Evolutionary conservation across 2,113 vertebrate species (phyloP), one percentile per base, ranked within the genome.

Genomic region (Hiodon tergisus): DNA sequence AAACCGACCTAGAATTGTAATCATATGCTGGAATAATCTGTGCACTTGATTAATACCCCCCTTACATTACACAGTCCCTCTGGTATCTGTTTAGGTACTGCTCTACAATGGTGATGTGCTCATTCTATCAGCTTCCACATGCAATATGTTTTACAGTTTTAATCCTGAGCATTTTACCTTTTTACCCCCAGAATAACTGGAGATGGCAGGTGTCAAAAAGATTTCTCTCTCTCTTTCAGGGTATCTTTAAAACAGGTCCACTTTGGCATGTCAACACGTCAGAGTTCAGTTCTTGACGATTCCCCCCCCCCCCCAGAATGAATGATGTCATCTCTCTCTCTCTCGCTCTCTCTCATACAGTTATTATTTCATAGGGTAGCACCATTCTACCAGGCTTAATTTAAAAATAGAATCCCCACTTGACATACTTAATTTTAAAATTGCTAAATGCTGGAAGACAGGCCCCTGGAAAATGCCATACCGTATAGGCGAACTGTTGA

Each of bases 121-220:
- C 6, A 48, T 48, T 17, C 13, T 48, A 63, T 6, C 72, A 55
- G 50, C 11, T 4, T 16, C 48, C 59, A 5, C 6, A 5, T 51
- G 50, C 62, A 53, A 54, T 52, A 16, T 46, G 17, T 66, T 59
- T 14, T 59, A 46, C 14, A 11, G n/a, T 17, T 68, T 75, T 59
- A 48, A 17, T 67, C 50, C 54, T 60, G 67, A 57, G 67, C 11
- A 51, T 55, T n/a, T 71, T 57, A 5, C 60, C 60, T n/a, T 62
- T 13, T 62, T 55, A 63, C 59, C 57, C 68, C 60, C 58, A 13
- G 67, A 71, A 70, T 62, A 17, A 17, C 16, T 65, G 47, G 50
- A 50, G 51, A 71, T 16, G 50, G 65, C 75, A 71, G 51, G 71
- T 16, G 50, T 71, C 75, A 71, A 76, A 54, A 65, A 57, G 74